Evolutionary conservation across 1,140 invertebrate species (phyloP), one percentile per base, ranked within the genome.

Genomic region (Hycleus cichorii): DNA sequence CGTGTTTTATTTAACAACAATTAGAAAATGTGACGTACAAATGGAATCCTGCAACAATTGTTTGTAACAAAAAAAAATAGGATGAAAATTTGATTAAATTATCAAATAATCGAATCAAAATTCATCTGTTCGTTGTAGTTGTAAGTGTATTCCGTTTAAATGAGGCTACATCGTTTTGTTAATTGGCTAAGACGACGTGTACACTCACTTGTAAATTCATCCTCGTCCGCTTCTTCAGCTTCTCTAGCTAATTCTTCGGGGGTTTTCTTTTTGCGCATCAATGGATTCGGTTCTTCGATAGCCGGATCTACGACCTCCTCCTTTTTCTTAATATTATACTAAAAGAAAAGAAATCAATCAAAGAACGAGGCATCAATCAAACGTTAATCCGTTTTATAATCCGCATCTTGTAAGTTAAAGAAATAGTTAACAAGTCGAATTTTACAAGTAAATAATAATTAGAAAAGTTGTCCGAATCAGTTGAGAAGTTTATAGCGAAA

Each of bases 291-390:
- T 65, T 93, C 89, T 74, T 94, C 91, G 65, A 85, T 83, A 43
- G 83, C 86, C 65, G 78, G 78, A 57, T 85, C 80, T 69, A 91
- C 88, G 63, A 89, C 84, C 59, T 91, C 81, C 73, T 94, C 92
- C 75, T 95, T 94, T 70, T 91, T 93, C 80, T 97, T 98, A 77
- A 98, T 95, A 76, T 96, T 96, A 80, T 98, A 98, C 95, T 97
- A 83, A 47, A 86, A 81, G 42, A 63, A 71, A 62, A 63, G 63
- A 59, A 67, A 38, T 60, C 59, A 53, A 50, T 12, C 27, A 18
- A 18, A 18, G 18, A 18, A 18, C 18, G 18, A 18, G 18, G 18
- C 18, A 18, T 45, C 4, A 55, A 57, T 47, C 3, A 32, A 18
- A 18, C 18, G 18, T 12, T 12, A 12, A 12, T 12, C 12, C 12